Conservation (phyloP, 2,113 vertebrate species). For the Eudorcas thomsonii region DNA sequence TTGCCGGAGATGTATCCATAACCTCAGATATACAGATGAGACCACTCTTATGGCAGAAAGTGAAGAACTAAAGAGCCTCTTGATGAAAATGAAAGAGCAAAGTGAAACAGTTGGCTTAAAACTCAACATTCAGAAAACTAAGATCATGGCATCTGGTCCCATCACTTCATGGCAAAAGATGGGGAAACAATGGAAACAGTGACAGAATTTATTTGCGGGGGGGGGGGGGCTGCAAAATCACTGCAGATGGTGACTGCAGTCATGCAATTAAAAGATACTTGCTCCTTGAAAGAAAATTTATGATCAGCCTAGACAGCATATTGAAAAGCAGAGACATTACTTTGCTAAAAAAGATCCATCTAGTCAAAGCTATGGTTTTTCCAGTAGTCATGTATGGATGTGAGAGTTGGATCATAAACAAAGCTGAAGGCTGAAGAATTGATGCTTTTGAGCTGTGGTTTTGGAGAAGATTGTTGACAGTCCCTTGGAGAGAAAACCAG, state of each 20-base stretch:
- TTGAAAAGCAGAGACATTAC: not conserved
- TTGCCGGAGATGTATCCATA: rapidly evolving
- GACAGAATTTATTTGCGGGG: not conserved
- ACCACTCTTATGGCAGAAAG: not conserved
- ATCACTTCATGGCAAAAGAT: not conserved
- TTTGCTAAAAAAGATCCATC: not conserved
- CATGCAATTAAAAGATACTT: not conserved
- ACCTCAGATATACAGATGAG: not conserved
- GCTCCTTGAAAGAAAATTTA: not conserved
- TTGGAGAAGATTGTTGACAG: not conserved
- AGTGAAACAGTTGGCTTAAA: not conserved
- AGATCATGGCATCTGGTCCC: not conserved
- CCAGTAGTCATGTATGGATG: not conserved
- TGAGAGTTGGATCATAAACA: not conserved
- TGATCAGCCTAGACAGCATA: not conserved
- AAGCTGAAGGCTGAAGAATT: not conserved
- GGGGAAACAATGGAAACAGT: not conserved
- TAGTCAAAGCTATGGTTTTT: not conserved
- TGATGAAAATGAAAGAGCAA: not conserved
- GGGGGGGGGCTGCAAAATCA: not conserved
- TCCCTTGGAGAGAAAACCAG: not conserved
- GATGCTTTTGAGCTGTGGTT: not conserved
- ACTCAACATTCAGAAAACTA: not conserved
- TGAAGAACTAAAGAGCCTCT: not conserved
- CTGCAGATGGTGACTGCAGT: not conserved